A percentile compares a stretch with the other conserved stretches of the same genome.
Conservation (phyloP, 2,888 invertebrate genomes). For the Hypsopygia costalis region DNA sequence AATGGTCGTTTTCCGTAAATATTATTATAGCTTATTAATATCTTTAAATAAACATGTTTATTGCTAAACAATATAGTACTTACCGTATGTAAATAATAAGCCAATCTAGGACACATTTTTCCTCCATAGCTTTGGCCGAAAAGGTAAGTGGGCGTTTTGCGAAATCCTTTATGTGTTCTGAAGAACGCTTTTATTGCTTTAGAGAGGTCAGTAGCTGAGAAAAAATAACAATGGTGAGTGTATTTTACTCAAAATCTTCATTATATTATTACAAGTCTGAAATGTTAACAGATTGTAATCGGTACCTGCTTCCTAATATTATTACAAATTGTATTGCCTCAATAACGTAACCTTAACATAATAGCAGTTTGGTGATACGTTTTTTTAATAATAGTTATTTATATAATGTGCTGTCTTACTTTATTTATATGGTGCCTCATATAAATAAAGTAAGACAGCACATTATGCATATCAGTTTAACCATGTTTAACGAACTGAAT, state of each 20-base stretch:
- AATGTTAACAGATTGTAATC: not conserved
- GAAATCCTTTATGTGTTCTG: constrained; percentile 83
- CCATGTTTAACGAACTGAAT: too few species aligned
- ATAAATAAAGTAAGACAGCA: too few species aligned
- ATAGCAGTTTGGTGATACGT: too few species aligned
- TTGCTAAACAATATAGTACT: too few species aligned
- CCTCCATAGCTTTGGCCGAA: constrained; percentile 96
- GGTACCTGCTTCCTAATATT: not conserved
- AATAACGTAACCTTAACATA: not conserved
- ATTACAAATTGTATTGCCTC: not conserved
- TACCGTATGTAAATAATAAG: constrained; percentile 58
- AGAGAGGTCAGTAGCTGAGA: constrained; percentile 86
- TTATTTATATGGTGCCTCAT: too few species aligned
- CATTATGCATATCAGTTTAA: too few species aligned
- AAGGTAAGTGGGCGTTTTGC: constrained; percentile 87
- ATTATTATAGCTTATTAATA: too few species aligned
- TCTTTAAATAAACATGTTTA: too few species aligned
- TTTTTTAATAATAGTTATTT: too few species aligned
- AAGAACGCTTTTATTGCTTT: constrained; percentile 85
- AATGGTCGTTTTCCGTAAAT: too few species aligned
- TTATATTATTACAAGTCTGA: too few species aligned
- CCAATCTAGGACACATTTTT: constrained; percentile 85
- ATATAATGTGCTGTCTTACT: too few species aligned
- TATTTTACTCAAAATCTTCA: constrained; percentile 4
- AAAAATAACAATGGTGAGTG: constrained; percentile 17